phyloP scores from a whole-genome alignment of 1,140 invertebrate species.

The Papilio polytes region DNA sequence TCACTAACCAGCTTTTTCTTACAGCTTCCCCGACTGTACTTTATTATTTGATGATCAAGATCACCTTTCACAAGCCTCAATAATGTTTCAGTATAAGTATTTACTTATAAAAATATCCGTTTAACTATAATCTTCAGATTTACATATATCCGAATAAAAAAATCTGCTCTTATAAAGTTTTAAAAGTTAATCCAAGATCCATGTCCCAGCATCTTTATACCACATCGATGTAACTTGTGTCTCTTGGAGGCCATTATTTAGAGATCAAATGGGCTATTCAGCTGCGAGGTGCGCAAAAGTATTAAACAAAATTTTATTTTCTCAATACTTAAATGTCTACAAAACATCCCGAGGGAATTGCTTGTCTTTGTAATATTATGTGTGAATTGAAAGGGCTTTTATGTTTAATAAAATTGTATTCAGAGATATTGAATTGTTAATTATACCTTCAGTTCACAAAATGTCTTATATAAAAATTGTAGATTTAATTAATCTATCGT shows the following conservation, averaged over 20 bases:
- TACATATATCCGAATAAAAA: not conserved
- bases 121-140: too few relatives aligned
- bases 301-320: conserved; percentile 76
- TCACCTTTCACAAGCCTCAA: too few relatives aligned
- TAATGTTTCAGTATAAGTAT: too few relatives aligned
- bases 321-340: conserved; percentile 57
- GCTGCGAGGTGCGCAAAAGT: conserved; percentile 53
- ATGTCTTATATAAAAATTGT: not conserved
- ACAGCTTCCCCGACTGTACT: too few relatives aligned
- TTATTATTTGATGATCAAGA: too few relatives aligned
- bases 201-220: conserved; percentile 50
- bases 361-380: conserved; percentile 25
- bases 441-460: not conserved
- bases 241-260: conserved; percentile 60
- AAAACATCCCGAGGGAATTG: conserved; percentile 41
- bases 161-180: not conserved
- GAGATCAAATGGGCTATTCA: conserved; percentile 69
- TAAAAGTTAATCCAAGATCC: conserved; percentile 33
- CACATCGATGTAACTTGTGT: conserved; percentile 61
- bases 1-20: too few relatives aligned
- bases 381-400: conserved; percentile 4
- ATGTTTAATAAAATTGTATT: not conserved
- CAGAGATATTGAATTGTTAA: not conserved
- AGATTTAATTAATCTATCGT: too few relatives aligned
- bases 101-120: not conserved